Conservation (phyloP, 2,797 vertebrate genomes). For the Muraenolepis orangiensis region DNA sequence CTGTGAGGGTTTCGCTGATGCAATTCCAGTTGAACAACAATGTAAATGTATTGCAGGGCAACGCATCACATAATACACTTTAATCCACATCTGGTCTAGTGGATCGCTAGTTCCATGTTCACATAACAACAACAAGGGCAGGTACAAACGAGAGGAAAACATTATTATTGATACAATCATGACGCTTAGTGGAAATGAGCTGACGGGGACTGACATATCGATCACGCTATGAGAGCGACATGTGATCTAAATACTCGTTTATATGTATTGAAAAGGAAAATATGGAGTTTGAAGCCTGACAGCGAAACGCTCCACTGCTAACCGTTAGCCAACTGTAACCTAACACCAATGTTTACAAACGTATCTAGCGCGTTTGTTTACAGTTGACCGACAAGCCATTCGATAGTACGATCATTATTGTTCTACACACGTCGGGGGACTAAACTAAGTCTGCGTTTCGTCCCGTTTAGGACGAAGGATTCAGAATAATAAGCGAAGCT, state of each 20-base stretch:
- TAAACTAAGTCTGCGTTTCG: background rate
- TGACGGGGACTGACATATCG: background rate
- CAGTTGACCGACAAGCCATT: background rate
- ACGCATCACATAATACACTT: background rate
- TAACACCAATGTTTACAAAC: conserved; percentile 56
- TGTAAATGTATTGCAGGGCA: background rate
- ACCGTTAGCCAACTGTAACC: background rate
- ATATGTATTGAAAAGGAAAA: background rate
- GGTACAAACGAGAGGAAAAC: background rate
- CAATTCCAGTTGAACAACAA: background rate
- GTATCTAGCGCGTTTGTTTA: conserved; percentile 24
- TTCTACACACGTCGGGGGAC: background rate
- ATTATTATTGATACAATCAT: background rate
- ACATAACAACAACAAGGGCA: background rate
- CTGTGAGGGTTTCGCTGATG: background rate
- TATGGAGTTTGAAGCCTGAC: background rate
- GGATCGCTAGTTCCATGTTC: background rate
- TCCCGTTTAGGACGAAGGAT: background rate
- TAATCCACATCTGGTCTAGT: background rate
- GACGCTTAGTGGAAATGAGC: background rate
- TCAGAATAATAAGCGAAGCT: background rate
- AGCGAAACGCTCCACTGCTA: background rate
- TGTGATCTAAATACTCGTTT: background rate
- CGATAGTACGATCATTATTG: background rate
- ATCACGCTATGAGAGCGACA: background rate